These are phyloP conservation scores for Capromys pilorides DNA, from an alignment of 2,797 vertebrate species.

Conservation along the genomic window DNA sequence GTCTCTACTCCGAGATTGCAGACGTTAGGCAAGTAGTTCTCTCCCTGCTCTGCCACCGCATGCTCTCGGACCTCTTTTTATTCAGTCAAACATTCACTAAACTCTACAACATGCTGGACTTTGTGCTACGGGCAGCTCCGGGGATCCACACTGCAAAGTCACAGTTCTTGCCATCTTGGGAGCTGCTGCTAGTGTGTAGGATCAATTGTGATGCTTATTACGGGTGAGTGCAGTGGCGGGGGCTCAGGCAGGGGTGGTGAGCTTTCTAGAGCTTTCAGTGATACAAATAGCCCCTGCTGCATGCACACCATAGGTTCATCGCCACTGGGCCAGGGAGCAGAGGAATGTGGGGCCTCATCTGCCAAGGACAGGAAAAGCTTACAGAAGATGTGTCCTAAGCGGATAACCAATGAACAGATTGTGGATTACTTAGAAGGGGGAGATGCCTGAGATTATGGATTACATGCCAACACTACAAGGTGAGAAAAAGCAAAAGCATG, in stretches of 20 bases:
- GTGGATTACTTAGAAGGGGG: not conserved
- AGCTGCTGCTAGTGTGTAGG: not conserved
- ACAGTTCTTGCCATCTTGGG: not conserved
- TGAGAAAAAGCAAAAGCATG: not conserved
- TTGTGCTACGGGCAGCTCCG: not conserved
- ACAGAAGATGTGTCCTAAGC: not conserved
- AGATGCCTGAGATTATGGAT: not conserved
- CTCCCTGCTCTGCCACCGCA: not conserved
- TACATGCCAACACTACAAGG: not conserved
- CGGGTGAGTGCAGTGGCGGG: not conserved
- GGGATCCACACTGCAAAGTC: not conserved
- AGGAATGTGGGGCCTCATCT: not conserved
- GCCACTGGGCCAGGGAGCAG: not conserved
- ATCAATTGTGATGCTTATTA: not conserved
- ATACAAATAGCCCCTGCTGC: not conserved
- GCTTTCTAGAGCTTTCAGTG: not conserved
- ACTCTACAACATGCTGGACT: not conserved
- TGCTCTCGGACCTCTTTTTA: not conserved
- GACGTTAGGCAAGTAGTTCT: not conserved
- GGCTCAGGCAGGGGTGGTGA: not conserved
- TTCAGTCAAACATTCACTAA: not conserved
- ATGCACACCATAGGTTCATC: not conserved
- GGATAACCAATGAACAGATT: not conserved
- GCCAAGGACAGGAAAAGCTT: not conserved
- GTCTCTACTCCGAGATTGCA: not conserved